These are phyloP conservation scores for Sebastes taczanowskii DNA, from an alignment of 2,797 vertebrate genomes.

Conservation along the genomic window DNA sequence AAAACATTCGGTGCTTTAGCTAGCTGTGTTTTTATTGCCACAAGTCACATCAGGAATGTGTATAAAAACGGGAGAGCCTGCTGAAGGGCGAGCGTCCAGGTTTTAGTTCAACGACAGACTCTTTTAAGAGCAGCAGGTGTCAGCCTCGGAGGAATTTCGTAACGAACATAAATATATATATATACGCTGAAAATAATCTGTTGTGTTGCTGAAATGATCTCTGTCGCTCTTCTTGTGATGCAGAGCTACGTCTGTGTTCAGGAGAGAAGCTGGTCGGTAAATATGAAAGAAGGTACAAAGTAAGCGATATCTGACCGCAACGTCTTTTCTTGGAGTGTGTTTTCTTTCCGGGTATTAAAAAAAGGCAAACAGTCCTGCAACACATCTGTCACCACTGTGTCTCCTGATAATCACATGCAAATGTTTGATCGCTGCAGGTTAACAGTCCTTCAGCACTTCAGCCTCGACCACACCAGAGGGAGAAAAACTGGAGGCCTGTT, in stretches of 20 bases:
- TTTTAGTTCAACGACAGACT: constrained; percentile 1
- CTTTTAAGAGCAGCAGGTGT: constrained; percentile 9
- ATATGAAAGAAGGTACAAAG: constrained; percentile 56
- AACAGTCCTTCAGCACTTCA: constrained; percentile 1
- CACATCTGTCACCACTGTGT: constrained; percentile 3
- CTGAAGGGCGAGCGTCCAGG: constrained; percentile 15
- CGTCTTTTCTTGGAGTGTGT: constrained; percentile 66
- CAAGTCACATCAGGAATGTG: constrained; percentile 58
- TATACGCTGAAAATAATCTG: neutral
- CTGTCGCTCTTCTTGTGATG: constrained; percentile 25
- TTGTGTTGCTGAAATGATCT: neutral
- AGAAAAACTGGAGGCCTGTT: neutral
- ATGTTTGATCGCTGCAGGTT: constrained; percentile 29
- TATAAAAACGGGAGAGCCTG: neutral
- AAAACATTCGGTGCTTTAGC: constrained; percentile 59
- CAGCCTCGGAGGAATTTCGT: too few relatives aligned
- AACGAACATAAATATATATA: too few relatives aligned
- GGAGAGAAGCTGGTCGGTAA: constrained; percentile 62
- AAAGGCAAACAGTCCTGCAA: constrained; percentile 16
- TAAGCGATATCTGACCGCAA: constrained; percentile 52
- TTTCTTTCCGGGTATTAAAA: neutral
- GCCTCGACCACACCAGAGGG: too few relatives aligned
- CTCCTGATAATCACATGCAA: constrained; percentile 44
- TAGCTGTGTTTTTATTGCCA: constrained; percentile 48
- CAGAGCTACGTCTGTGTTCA: constrained; percentile 54